Evolutionary conservation across 2,797 vertebrate genomes (phyloP), one percentile per base, ranked within the genome.

Genomic region (Coracias cyanogaster): DNA sequence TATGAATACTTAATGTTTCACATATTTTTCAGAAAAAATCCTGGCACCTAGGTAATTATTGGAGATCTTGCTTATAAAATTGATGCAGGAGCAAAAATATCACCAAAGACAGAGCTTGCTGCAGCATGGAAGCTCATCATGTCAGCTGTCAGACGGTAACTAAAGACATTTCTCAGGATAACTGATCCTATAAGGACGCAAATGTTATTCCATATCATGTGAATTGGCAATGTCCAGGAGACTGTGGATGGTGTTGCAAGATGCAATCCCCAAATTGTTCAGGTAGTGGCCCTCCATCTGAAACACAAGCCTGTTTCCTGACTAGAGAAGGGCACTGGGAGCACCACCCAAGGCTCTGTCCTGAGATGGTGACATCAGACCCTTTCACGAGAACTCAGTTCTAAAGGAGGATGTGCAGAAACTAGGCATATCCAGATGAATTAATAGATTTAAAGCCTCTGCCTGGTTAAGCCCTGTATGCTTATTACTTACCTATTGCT

Each of bases 191-290:
- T 52, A 64, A 74, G 15, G 49, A 86, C 31, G 17, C 11, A 67
- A 94, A 41, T 0, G 0, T 29, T 85, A 41, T 9, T 3, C 0
- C 14, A 1, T 29, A 29, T 16, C 33, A 13, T 18, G 31, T 43
- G 65, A 78, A 84, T 21, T 29, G 37, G 25, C 51, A 58, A 14
- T 15, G 3, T 69, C 8, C 45, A 74, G 15, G 28, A 71, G 41
- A 31, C 33, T 35, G 21, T 5, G 29, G 64, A 45, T 24, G 21
- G 5, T 24, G 33, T 20, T 62, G 55, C 25, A 67, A 37, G 51
- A 77, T 22, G 28, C n/a, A 55, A 5, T 45, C 25, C 35, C 18
- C 72, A 69, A 7, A 52, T 22, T 48, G 16, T 43, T 91, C 39
- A 60, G 19, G 33, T 61, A 49, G 65, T 10, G 73, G 51, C 51